Evolutionary conservation across 1,140 invertebrate species (phyloP).

Genomic region (Agrypnia vestita): DNA sequence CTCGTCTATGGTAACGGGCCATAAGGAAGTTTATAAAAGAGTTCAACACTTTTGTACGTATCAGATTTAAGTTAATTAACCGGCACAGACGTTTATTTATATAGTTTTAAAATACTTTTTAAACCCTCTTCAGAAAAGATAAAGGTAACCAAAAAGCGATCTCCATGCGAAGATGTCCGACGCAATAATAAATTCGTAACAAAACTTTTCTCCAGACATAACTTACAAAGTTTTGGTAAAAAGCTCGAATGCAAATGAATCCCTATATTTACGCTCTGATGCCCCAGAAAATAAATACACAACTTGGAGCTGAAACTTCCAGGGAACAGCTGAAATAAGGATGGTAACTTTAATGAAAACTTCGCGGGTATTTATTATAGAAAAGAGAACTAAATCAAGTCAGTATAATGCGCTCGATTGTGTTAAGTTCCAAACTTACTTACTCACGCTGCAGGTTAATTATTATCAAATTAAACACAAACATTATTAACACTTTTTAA

Average conservation of each 20-base stretch:
- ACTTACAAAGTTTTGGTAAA: conserved; percentile 40
- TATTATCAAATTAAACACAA: too few relatives aligned
- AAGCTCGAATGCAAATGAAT: conserved; percentile 44
- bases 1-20: too few relatives aligned
- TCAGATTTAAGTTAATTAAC: too few relatives aligned
- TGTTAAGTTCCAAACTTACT: background rate
- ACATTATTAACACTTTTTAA: too few relatives aligned
- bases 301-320: background rate
- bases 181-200: conserved; percentile 37
- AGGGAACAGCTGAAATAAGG: conserved; percentile 30
- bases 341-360: conserved; percentile 31
- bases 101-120: too few relatives aligned
- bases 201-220: conserved; percentile 21
- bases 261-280: conserved; percentile 35
- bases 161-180: too few relatives aligned
- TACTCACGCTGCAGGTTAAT: background rate
- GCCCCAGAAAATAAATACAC: conserved; percentile 31
- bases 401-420: conserved; percentile 2
- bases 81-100: too few relatives aligned
- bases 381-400: conserved; percentile 14
- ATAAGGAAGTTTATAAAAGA: too few relatives aligned
- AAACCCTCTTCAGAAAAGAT: too few relatives aligned
- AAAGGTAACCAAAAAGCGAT: too few relatives aligned
- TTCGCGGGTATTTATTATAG: conserved; percentile 6
- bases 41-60: too few relatives aligned